Percentiles rank a stretch among this genome's conserved stretches.
Evolutionary conservation across 2,888 invertebrate genomes (phyloP).

Genomic region (Diadegma fenestrale): DNA sequence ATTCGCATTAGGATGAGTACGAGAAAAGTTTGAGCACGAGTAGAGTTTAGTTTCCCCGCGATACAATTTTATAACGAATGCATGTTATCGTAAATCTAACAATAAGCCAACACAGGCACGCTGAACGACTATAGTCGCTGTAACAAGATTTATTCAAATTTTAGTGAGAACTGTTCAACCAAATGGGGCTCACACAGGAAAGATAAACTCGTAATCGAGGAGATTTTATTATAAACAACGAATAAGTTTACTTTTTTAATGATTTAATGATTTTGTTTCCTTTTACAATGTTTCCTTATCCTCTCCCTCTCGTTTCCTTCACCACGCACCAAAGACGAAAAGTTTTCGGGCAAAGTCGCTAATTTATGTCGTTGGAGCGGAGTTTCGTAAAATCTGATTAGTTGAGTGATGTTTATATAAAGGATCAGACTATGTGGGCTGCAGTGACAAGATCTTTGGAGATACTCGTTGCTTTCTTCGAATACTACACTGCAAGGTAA

Average conservation of each 20-base stretch:
- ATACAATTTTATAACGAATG: conserved; percentile 50
- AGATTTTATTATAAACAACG: not conserved
- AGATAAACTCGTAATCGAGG: conserved; percentile 43
- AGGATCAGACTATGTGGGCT: conserved; percentile 91
- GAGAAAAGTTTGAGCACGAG: conserved; percentile 45
- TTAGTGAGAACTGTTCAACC: not conserved
- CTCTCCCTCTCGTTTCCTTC: not conserved
- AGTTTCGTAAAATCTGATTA: conserved; percentile 68
- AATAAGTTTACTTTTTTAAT: not conserved
- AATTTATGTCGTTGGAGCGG: conserved; percentile 64
- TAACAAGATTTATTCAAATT: conserved; percentile 14
- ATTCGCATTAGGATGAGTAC: conserved; percentile 25
- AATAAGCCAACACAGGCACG: conserved; percentile 12
- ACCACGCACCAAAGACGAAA: conserved; percentile 28
- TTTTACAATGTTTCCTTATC: conserved; percentile 3
- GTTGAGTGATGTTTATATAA: conserved; percentile 78
- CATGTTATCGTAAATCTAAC: conserved; percentile 43
- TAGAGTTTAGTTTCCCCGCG: conserved; percentile 31
- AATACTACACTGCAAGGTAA: conserved; percentile 92
- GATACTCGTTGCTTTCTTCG: conserved; percentile 93
- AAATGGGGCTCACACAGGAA: not conserved
- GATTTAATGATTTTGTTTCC: not conserved
- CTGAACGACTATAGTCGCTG: conserved; percentile 6
- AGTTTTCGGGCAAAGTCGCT: conserved; percentile 33
- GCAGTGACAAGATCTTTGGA: conserved; percentile 93